These are phyloP conservation scores for Poecile montanus DNA, from an alignment of 2,797 vertebrate genomes.

Conservation along the genomic window DNA sequence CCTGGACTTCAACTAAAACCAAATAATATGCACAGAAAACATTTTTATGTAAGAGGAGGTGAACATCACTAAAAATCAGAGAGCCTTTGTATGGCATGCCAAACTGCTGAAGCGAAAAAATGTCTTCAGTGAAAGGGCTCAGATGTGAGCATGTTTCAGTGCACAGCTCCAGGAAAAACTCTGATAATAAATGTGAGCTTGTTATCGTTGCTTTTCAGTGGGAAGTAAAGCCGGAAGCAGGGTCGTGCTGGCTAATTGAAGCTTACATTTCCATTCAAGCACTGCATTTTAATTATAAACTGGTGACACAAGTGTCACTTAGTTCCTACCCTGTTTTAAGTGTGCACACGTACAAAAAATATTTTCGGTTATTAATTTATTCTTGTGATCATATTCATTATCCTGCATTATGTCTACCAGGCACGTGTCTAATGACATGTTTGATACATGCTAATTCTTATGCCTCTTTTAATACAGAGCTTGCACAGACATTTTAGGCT, in stretches of 20 bases:
- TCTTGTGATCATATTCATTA: constrained; percentile 61
- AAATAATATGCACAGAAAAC: constrained; percentile 77
- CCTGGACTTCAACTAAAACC: constrained; percentile 69
- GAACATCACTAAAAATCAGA: constrained; percentile 81
- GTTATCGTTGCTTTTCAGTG: constrained; percentile 79
- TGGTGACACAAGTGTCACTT: constrained; percentile 71
- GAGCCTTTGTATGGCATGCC: constrained; percentile 81
- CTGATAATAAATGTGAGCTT: constrained; percentile 77
- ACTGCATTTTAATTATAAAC: constrained; percentile 82
- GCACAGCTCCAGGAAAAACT: constrained; percentile 74
- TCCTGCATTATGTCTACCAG: constrained; percentile 53
- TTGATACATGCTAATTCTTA: constrained; percentile 55
- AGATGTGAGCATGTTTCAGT: constrained; percentile 76
- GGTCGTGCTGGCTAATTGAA: constrained; percentile 78
- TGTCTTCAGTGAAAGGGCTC: constrained; percentile 78
- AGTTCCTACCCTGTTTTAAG: constrained; percentile 63
- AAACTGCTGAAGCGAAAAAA: constrained; percentile 80
- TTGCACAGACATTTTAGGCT: constrained; percentile 30
- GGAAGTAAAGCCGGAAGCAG: constrained; percentile 76
- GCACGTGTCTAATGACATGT: constrained; percentile 70
- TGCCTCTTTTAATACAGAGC: constrained; percentile 33
- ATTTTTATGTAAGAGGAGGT: constrained; percentile 79
- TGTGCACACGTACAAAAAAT: constrained; percentile 62
- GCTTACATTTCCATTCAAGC: constrained; percentile 76
- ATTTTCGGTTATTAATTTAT: constrained; percentile 64